Percentiles rank a stretch among this genome's conserved stretches.
Conservation (phyloP, 2,888 invertebrate genomes). For the Cynaeus angustus region DNA sequence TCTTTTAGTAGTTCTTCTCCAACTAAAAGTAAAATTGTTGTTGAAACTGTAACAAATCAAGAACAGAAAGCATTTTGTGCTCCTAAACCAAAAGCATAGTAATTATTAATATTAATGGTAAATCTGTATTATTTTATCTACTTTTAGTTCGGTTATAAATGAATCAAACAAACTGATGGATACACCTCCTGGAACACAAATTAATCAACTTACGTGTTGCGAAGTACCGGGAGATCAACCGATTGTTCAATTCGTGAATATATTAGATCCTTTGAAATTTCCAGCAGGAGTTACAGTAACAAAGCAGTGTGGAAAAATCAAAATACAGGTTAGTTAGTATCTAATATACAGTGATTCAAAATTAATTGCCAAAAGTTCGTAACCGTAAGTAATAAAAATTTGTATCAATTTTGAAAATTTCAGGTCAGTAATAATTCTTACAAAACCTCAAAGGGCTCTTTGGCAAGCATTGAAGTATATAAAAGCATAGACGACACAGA, state of each 20-base stretch:
- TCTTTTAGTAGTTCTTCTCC: slow-evolving; percentile 86
- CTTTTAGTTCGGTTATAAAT: slow-evolving; percentile 34
- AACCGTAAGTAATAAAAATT: too few relatives aligned
- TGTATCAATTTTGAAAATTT: too few relatives aligned
- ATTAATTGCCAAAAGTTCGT: too few relatives aligned
- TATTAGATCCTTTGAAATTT: slow-evolving; percentile 68
- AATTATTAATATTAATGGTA: neutral
- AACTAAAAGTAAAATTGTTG: slow-evolving; percentile 85
- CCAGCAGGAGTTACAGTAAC: slow-evolving; percentile 64
- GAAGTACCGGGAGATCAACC: slow-evolving; percentile 71
- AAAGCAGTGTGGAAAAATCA: slow-evolving; percentile 64
- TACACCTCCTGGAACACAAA: slow-evolving; percentile 67
- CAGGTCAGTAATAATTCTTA: slow-evolving; percentile 69
- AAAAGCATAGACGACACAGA: slow-evolving; percentile 76
- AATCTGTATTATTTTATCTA: slow-evolving; percentile 1
- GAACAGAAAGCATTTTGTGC: slow-evolving; percentile 38
- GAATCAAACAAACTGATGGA: slow-evolving; percentile 52
- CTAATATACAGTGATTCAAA: too few relatives aligned
- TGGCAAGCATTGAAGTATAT: slow-evolving; percentile 75
- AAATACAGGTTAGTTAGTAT: slow-evolving; percentile 67
- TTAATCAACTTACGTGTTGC: slow-evolving; percentile 69
- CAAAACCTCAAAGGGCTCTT: slow-evolving; percentile 76
- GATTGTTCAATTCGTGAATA: slow-evolving; percentile 68
- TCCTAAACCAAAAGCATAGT: slow-evolving; percentile 18
- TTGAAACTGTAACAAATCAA: slow-evolving; percentile 79